A percentile compares a stretch with the other conserved stretches of the same genome.
These are phyloP conservation scores for Gorsachius magnificus DNA, from an alignment of 2,797 vertebrate species.

Conservation along the genomic window DNA sequence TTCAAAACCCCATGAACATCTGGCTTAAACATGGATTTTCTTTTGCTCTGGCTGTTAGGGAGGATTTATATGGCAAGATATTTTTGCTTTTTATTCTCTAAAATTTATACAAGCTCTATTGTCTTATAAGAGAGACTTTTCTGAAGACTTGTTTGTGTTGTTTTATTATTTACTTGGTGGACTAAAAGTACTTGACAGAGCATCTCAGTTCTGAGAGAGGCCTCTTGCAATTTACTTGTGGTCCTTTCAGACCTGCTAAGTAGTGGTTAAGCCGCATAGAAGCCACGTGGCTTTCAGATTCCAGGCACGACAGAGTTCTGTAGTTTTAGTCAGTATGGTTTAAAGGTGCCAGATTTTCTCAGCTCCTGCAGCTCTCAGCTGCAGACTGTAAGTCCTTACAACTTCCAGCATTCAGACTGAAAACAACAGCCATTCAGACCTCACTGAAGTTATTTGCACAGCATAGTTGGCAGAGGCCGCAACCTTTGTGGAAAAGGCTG, in stretches of 20 bases:
- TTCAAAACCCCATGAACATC: neutral
- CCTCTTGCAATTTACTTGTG: neutral
- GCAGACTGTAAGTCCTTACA: neutral
- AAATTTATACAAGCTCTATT: neutral
- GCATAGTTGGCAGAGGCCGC: neutral
- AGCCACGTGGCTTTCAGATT: neutral
- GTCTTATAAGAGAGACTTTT: neutral
- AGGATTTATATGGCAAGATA: neutral
- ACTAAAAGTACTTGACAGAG: neutral
- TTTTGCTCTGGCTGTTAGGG: neutral
- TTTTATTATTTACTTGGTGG: neutral
- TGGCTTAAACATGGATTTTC: neutral
- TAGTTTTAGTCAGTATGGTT: neutral
- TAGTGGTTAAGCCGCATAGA: neutral
- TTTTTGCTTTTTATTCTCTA: neutral
- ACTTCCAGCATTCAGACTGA: neutral
- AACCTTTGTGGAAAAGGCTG: neutral
- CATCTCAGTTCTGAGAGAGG: neutral
- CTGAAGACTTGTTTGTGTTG: neutral
- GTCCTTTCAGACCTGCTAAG: neutral
- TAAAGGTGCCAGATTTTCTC: neutral
- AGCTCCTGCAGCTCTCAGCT: neutral
- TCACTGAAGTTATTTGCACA: neutral
- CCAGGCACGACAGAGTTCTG: neutral
- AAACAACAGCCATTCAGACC: neutral